Base-by-base conservation (phyloP, 2,113 vertebrate genomes). In the Lepisosteus oculatus region DNA sequence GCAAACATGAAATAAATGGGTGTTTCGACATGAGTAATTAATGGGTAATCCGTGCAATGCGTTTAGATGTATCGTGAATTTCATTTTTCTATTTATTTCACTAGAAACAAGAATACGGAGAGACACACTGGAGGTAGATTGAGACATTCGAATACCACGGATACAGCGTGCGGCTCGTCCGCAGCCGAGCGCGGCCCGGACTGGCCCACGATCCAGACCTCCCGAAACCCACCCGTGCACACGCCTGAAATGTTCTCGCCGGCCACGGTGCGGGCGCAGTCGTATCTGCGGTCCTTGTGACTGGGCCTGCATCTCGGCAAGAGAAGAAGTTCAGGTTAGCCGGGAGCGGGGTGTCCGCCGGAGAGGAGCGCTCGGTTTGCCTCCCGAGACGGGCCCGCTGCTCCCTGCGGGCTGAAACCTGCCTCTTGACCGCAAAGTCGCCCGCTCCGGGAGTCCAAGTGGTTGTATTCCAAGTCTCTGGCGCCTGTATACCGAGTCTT, bases 71-170 rank as follows among this genome's bases (percentile, higher is more conserved):
- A 80, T 64, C 54, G 77, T 84, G 84, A 85, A 85, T 83, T 88
- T 74, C 76, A 51, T 3, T 47, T 64, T 54, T 13, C 43, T 61
- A 62, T 72, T 72, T 69, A 61, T 65, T 64, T 61, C 15, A 77
- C 70, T 57, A 67, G 45, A 63, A 43, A 78, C 74, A 43, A 70
- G 66, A 70, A 69, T 67, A 80, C 81, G 82, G 79, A 80, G 74
- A 84, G 74, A 41, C 77, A 14, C 14, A 74, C 74, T 80, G 67
- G 85, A 88, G 88, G 88, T 90, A 90, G 88, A 88, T 88, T 85
- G 67, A 78, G 68, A 57, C 72, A 57, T 43, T 55, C 8, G 75
- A 65, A 55, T 71, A 55, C 11, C 66, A 78, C 47, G 55, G 42
- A 70, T 68, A 77, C 65, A 74, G 66, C 2, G 29, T 47, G 66